Evolutionary conservation across 1,140 invertebrate genomes (phyloP).

Genomic region (Drosophila melanica): DNA sequence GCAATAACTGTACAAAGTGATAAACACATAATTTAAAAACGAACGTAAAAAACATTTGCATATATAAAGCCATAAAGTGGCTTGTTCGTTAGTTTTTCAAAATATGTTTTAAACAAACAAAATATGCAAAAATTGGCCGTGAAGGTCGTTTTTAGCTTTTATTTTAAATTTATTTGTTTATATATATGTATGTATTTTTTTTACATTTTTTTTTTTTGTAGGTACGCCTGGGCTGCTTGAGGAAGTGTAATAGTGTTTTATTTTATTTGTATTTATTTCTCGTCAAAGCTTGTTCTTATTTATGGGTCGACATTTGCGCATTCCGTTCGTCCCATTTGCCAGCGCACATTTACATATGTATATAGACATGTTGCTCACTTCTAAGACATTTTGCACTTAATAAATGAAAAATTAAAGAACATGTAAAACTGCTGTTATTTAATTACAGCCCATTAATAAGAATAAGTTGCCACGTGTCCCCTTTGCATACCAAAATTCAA

Average conservation of each 20-base stretch:
- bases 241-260: constrained; percentile 36
- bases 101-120: constrained; percentile 21
- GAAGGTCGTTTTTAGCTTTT: constrained; percentile 58
- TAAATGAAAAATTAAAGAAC: constrained; percentile 71
- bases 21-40: constrained; percentile 1
- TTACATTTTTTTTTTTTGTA: constrained; percentile 26
- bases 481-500: constrained; percentile 21
- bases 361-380: constrained; percentile 25
- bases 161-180: constrained; percentile 34
- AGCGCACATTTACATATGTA: neutral
- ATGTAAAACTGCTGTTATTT: constrained; percentile 73
- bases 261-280: constrained; percentile 10
- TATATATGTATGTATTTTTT: constrained; percentile 29
- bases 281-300: constrained; percentile 58
- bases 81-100: neutral
- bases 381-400: constrained; percentile 53
- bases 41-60: neutral
- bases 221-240: constrained; percentile 17
- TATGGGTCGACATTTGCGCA: constrained; percentile 77
- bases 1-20: constrained; percentile 1
- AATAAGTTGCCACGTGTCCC: constrained; percentile 15
- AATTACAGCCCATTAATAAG: constrained; percentile 69
- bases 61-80: neutral
- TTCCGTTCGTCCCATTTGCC: constrained; percentile 56
- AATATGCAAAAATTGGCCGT: constrained; percentile 53